phyloP scores from a whole-genome alignment of 2,888 invertebrate species.

The Helleia helle region DNA sequence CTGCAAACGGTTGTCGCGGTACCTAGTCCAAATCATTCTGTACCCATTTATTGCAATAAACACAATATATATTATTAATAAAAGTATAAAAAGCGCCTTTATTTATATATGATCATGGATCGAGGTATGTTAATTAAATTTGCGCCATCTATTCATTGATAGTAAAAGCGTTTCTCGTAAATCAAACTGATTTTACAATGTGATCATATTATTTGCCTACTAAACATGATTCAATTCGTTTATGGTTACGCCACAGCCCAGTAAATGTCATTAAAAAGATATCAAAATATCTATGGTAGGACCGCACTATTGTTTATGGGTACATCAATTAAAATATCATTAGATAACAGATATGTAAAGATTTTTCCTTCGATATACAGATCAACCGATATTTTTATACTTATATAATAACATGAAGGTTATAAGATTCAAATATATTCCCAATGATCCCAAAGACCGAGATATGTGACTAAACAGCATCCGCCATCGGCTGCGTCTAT shows the following conservation, averaged over 20 bases:
- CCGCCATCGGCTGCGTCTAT: background rate
- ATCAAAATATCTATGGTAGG: constrained; percentile 4
- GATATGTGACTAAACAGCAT: constrained; percentile 2
- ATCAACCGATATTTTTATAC: constrained; percentile 15
- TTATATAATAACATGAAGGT: constrained; percentile 13
- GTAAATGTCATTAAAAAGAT: constrained; percentile 7
- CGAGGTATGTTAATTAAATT: constrained; percentile 1
- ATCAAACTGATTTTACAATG: too few species aligned
- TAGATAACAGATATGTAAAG: constrained; percentile 21
- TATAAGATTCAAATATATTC: constrained; percentile 10
- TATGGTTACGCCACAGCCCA: background rate
- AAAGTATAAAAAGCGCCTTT: constrained; percentile 8
- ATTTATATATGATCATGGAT: constrained; percentile 6
- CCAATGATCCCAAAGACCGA: constrained; percentile 7
- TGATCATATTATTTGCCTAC: too few species aligned
- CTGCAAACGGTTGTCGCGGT: background rate
- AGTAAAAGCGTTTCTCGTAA: constrained; percentile 3
- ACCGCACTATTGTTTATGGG: constrained; percentile 7
- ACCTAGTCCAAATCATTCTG: background rate
- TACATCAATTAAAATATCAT: constrained; percentile 15
- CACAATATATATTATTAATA: background rate
- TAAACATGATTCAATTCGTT: too few species aligned
- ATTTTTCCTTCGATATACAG: constrained; percentile 12
- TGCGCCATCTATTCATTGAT: constrained; percentile 1
- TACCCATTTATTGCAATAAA: background rate